A percentile compares a stretch with the other conserved stretches of the same genome.
phyloP scores from a whole-genome alignment of 35 echinoderm and acorn worm species.

The Ptychodera flava region DNA sequence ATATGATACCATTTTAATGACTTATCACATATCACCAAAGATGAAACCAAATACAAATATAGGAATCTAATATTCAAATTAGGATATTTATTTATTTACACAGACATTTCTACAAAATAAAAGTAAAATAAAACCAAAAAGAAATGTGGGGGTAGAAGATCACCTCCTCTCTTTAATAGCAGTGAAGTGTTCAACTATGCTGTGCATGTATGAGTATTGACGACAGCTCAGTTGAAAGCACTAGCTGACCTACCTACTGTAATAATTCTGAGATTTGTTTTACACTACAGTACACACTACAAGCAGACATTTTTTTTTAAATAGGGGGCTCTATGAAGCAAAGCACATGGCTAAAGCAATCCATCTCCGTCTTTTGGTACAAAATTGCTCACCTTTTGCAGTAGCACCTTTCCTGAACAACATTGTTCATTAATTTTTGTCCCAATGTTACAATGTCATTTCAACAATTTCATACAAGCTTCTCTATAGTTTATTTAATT shows the following conservation, averaged over 20 bases:
- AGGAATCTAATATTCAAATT: not conserved
- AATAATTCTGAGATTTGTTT: not conserved
- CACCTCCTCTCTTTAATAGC: not conserved
- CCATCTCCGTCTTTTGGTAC: too few species aligned
- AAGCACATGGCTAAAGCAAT: too few species aligned
- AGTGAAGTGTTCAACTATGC: not conserved
- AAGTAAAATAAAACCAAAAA: too few species aligned
- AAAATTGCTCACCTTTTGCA: too few species aligned
- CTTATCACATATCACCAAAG: conserved; percentile 1
- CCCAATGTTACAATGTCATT: too few species aligned
- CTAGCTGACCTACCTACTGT: not conserved
- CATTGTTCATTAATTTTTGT: too few species aligned
- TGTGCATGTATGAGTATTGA: not conserved
- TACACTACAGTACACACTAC: too few species aligned
- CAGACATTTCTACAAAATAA: conserved; percentile 2
- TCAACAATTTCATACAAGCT: too few species aligned
- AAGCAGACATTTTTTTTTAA: too few species aligned
- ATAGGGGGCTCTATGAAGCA: too few species aligned
- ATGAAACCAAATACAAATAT: not conserved
- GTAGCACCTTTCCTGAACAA: too few species aligned
- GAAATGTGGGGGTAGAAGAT: not conserved
- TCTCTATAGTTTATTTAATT: too few species aligned
- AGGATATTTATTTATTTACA: not conserved
- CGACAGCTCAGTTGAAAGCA: not conserved
- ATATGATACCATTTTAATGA: not conserved